phyloP scores from a whole-genome alignment of 2,797 vertebrate species.

The Pseudomugil gertrudae region DNA sequence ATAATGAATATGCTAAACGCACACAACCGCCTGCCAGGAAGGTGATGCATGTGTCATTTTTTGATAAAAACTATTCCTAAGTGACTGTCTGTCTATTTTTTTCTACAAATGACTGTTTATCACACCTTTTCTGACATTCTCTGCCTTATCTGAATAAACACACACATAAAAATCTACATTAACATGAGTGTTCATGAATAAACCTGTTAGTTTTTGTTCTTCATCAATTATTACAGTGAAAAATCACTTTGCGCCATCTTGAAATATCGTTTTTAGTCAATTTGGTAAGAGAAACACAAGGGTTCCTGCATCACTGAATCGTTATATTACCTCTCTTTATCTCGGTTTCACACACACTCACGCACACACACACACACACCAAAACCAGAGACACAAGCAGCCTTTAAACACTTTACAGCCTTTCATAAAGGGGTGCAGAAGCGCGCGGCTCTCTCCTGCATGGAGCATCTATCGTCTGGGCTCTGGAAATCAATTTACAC shows the following conservation, averaged over 20 bases:
- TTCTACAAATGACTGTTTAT: constrained; percentile 21
- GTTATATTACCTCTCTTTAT: background rate
- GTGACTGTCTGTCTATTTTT: constrained; percentile 1
- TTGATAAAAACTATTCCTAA: constrained; percentile 35
- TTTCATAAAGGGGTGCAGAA: constrained; percentile 53
- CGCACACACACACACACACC: constrained; percentile 21
- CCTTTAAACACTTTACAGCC: constrained; percentile 47
- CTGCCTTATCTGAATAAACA: constrained; percentile 28
- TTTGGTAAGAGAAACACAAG: constrained; percentile 24
- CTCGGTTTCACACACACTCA: constrained; percentile 5
- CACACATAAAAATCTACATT: constrained; percentile 18
- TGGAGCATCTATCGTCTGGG: constrained; percentile 49
- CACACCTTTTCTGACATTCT: constrained; percentile 21
- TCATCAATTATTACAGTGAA: background rate
- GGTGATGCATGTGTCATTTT: constrained; percentile 55
- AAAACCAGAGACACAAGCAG: constrained; percentile 30
- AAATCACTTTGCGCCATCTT: constrained; percentile 16
- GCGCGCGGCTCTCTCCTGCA: constrained; percentile 43
- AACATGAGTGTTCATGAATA: constrained; percentile 38
- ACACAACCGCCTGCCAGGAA: constrained; percentile 45
- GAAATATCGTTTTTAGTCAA: constrained; percentile 16
- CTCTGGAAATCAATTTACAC: constrained; percentile 74
- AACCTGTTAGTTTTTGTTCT: constrained; percentile 29
- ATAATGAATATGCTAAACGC: constrained; percentile 67
- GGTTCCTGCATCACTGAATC: constrained; percentile 13